These are phyloP conservation scores for Metallyticus violacea DNA, from an alignment of 2,888 invertebrate species.

Conservation along the genomic window DNA sequence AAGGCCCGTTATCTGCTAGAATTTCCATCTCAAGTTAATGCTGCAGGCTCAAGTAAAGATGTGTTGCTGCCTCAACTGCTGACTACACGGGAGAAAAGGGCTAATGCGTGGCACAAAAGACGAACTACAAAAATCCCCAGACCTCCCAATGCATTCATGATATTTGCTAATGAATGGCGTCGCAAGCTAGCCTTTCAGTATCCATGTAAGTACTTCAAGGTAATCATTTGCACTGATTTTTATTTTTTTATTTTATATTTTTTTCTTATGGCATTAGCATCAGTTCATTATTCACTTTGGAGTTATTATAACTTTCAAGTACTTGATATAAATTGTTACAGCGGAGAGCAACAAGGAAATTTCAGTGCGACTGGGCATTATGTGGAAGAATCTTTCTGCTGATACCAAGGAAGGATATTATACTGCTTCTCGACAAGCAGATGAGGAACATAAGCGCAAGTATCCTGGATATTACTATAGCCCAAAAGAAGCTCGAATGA, in stretches of 20 bases:
- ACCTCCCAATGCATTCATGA: constrained; percentile 54
- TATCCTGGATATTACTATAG: constrained; percentile 49
- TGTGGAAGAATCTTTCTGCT: constrained; percentile 50
- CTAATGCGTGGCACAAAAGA: constrained; percentile 7
- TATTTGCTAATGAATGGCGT: constrained; percentile 53
- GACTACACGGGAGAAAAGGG: constrained; percentile 5
- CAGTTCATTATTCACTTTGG: too few relatives aligned
- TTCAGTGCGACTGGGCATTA: constrained; percentile 49
- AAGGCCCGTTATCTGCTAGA: constrained; percentile 10
- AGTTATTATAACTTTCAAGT: not conserved
- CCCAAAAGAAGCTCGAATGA: constrained; percentile 46
- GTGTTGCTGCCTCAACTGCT: not conserved
- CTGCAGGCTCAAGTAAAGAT: constrained; percentile 7
- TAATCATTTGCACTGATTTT: not conserved
- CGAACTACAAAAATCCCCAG: constrained; percentile 43
- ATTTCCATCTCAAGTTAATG: not conserved
- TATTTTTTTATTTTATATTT: too few relatives aligned
- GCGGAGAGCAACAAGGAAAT: constrained; percentile 52
- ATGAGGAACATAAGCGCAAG: constrained; percentile 48
- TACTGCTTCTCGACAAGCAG: constrained; percentile 45
- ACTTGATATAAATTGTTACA: constrained; percentile 30
- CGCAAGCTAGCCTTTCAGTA: constrained; percentile 48
- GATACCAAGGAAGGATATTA: constrained; percentile 48
- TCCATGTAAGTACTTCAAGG: constrained; percentile 41
- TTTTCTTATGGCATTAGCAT: too few relatives aligned